Evolutionary conservation across 2,888 invertebrate genomes (phyloP).

Genomic region (Eupithecia abbreviata): DNA sequence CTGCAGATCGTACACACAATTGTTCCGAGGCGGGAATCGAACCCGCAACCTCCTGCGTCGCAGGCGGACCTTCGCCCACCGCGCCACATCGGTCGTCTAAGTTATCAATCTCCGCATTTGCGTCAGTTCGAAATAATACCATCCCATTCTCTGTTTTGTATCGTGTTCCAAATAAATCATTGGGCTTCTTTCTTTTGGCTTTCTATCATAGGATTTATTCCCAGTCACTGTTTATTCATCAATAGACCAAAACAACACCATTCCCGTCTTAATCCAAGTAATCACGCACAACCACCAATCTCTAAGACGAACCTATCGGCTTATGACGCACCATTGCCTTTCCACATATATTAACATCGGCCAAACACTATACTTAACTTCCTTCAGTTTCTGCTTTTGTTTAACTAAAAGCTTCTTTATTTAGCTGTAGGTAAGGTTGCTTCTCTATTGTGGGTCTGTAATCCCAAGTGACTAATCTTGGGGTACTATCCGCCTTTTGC

Average conservation of each 20-base stretch:
- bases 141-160: neutral
- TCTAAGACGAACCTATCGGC: conserved; percentile 32
- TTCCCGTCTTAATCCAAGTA: conserved; percentile 14
- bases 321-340: conserved; percentile 39
- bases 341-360: conserved; percentile 42
- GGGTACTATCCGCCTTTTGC: conserved; percentile 67
- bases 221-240: neutral
- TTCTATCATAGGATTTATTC: neutral
- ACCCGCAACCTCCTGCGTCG: no score
- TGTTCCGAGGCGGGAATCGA: no score
- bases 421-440: conserved; percentile 40
- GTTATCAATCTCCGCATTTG: no score
- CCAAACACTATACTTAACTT: conserved; percentile 37
- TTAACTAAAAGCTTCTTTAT: conserved; percentile 42
- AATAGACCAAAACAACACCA: conserved; percentile 15
- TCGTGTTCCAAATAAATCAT: neutral
- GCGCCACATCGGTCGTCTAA: no score
- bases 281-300: conserved; percentile 26
- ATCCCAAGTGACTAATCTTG: conserved; percentile 78
- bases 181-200: neutral
- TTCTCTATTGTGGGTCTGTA: conserved; percentile 48
- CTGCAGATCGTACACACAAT: no score
- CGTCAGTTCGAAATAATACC: no score
- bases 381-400: conserved; percentile 51
- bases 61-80: no score